These are phyloP conservation scores for Drosophila histrio DNA, from an alignment of 2,888 invertebrate species.

Conservation along the genomic window DNA sequence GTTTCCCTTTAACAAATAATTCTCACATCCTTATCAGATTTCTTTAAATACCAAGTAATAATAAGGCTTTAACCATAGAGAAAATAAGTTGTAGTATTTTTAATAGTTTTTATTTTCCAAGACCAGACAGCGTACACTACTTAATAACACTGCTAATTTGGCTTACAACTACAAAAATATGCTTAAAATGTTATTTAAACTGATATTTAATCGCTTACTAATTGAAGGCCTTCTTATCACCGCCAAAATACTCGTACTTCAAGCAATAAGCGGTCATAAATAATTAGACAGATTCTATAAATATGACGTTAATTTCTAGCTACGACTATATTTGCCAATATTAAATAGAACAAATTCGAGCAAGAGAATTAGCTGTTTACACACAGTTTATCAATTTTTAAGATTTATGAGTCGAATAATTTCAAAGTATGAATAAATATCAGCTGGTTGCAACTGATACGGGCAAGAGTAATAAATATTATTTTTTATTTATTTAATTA, in stretches of 20 bases:
- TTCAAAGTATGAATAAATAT: background rate
- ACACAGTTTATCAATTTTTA: conserved; percentile 41
- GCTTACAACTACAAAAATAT: background rate
- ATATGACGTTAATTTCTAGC: conserved; percentile 7
- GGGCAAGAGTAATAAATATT: conserved; percentile 4
- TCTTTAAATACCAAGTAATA: too few relatives aligned
- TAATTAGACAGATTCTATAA: conserved; percentile 7
- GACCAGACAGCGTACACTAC: background rate
- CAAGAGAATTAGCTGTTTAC: conserved; percentile 7
- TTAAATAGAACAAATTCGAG: conserved; percentile 8
- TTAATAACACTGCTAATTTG: background rate
- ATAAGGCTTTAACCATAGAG: too few relatives aligned
- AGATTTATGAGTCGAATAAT: conserved; percentile 32
- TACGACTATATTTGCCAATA: background rate
- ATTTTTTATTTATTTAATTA: conserved; percentile 12
- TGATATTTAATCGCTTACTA: background rate
- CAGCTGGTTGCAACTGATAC: conserved; percentile 13
- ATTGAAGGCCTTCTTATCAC: conserved; percentile 16
- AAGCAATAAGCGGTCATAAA: conserved; percentile 8
- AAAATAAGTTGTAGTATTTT: too few relatives aligned
- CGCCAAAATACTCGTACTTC: background rate
- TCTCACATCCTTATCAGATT: too few relatives aligned
- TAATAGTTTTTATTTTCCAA: too few relatives aligned
- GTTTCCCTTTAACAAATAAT: too few relatives aligned
- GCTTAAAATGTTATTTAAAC: background rate